phyloP scores from a whole-genome alignment of 2,888 invertebrate species.

The Pristionchus entomophagus region DNA sequence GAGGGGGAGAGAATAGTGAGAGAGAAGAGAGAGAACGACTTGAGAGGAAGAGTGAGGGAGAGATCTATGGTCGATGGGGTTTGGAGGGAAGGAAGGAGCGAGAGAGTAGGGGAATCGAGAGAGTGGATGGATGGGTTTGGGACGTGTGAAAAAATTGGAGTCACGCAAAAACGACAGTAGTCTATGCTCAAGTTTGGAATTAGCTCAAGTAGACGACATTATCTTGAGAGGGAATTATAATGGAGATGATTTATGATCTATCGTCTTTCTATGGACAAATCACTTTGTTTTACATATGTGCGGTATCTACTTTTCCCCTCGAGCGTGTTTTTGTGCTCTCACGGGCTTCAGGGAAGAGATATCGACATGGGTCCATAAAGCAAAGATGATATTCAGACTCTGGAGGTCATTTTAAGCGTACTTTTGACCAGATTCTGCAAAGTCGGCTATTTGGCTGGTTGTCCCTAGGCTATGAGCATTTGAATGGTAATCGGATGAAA shows the following conservation, averaged over 20 bases:
- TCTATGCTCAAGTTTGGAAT: not conserved
- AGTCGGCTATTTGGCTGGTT: no score
- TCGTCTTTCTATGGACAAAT: not conserved
- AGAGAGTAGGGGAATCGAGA: constrained; percentile 15
- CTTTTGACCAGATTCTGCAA: no score
- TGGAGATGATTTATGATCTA: not conserved
- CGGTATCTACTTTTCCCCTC: no score
- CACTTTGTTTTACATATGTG: no score
- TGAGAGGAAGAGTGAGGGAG: not conserved
- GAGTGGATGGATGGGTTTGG: not conserved
- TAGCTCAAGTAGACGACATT: not conserved
- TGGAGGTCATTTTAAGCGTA: no score
- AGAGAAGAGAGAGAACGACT: not conserved
- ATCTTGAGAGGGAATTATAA: not conserved
- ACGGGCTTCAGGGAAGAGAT: no score
- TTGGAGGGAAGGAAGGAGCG: not conserved
- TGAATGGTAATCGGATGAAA: no score
- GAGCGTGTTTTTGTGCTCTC: no score
- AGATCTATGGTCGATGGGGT: constrained; percentile 35
- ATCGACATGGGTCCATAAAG: no score
- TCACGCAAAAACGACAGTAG: constrained; percentile 23
- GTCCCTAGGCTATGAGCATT: no score
- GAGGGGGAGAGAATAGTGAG: not conserved
- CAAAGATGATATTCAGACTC: no score
- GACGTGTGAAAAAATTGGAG: constrained; percentile 35